These are phyloP conservation scores for Intellagama lesueurii DNA, from an alignment of 2,797 vertebrate species.

Conservation along the genomic window DNA sequence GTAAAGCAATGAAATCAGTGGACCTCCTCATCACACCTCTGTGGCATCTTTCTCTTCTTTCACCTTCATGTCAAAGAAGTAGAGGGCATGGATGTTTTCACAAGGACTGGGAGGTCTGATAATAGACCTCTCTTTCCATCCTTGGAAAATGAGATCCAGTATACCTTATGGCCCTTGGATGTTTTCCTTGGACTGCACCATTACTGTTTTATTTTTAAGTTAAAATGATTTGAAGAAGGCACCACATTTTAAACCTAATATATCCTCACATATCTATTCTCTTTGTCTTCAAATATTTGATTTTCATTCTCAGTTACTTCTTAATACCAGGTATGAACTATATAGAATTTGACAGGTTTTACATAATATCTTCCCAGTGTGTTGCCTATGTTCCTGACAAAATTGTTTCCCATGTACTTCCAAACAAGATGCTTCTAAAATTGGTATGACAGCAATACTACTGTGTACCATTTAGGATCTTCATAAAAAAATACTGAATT, in stretches of 20 bases:
- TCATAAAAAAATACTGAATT: neutral
- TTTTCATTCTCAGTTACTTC: conserved; percentile 42
- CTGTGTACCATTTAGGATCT: neutral
- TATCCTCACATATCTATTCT: conserved; percentile 5
- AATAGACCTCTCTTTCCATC: neutral
- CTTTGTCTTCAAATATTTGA: conserved; percentile 13
- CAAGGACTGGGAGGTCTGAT: neutral
- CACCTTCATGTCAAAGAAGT: neutral
- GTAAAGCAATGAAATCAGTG: too few species aligned
- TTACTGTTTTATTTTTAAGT: neutral
- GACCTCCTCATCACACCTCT: neutral
- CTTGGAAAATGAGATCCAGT: neutral
- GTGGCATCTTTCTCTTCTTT: neutral
- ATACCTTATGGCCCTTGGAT: neutral
- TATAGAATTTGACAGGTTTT: conserved; percentile 29
- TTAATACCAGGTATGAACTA: conserved; percentile 21
- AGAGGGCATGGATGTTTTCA: neutral
- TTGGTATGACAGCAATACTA: neutral
- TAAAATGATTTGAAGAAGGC: conserved; percentile 30
- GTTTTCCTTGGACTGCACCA: neutral
- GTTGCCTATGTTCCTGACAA: neutral
- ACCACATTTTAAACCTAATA: neutral
- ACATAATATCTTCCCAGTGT: neutral
- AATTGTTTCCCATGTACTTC: neutral
- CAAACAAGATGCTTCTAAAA: neutral